phyloP scores from a whole-genome alignment of 1,140 invertebrate genomes.

The Caenorhabditis inopinata region DNA sequence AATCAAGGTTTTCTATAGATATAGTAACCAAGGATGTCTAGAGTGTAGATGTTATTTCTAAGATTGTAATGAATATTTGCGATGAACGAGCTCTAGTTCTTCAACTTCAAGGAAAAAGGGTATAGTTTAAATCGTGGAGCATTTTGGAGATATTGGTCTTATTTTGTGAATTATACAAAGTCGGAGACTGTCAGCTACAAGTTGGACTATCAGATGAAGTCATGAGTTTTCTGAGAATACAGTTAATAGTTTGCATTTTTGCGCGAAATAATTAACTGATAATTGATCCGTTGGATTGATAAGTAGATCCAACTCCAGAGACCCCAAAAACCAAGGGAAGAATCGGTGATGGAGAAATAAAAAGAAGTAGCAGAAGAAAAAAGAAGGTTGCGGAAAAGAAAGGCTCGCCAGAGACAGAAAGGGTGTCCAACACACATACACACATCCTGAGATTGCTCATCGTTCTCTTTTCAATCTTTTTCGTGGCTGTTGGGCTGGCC shows the following conservation, averaged over 20 bases:
- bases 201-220: too few relatives aligned
- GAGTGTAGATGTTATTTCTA: too few relatives aligned
- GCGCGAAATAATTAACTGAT: background rate
- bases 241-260: background rate
- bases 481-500: slow-evolving; percentile 28
- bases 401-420: slow-evolving; percentile 20
- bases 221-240: too few relatives aligned
- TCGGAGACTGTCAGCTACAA: too few relatives aligned
- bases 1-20: too few relatives aligned
- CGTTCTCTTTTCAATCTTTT: slow-evolving; percentile 32
- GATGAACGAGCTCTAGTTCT: too few relatives aligned
- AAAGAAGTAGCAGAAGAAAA: background rate
- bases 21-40: too few relatives aligned
- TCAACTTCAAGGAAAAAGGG: too few relatives aligned
- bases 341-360: slow-evolving; percentile 2
- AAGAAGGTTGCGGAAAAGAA: slow-evolving; percentile 15
- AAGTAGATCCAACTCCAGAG: background rate
- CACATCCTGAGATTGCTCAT: slow-evolving; percentile 28
- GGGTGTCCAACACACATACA: slow-evolving; percentile 24
- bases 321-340: background rate
- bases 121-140: too few relatives aligned
- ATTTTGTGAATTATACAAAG: too few relatives aligned
- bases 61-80: too few relatives aligned
- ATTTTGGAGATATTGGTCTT: too few relatives aligned
- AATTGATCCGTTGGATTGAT: slow-evolving; percentile 22